Evolutionary conservation across 2,113 vertebrate species (phyloP).

Genomic region (Colistium nudipinnis): DNA sequence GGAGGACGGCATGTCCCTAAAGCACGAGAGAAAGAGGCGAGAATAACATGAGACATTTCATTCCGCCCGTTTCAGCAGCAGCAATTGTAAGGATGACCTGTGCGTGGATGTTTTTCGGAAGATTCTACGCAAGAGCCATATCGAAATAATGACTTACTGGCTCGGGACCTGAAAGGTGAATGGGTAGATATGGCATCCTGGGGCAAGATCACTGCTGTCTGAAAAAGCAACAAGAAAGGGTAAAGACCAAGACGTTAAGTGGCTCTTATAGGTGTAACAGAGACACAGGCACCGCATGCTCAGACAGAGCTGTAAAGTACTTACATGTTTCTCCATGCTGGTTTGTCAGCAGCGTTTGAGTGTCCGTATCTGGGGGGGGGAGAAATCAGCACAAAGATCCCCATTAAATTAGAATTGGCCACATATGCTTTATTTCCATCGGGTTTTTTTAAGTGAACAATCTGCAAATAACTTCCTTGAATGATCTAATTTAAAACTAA

Average conservation of each 20-base stretch:
- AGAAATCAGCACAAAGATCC: not conserved
- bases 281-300: no score
- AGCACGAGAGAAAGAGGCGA: not conserved
- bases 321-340: constrained; percentile 54
- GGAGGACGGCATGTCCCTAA: constrained; percentile 72
- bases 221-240: constrained; percentile 20
- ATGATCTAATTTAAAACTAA: no score
- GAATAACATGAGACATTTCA: not conserved
- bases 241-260: not conserved
- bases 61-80: no score
- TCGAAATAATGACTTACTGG: constrained; percentile 60
- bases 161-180: constrained; percentile 78
- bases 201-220: constrained; percentile 64
- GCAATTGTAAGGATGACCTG: no score
- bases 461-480: not conserved
- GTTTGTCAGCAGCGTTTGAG: constrained; percentile 19
- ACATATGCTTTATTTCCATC: no score
- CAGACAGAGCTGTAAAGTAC: constrained; percentile 13
- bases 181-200: constrained; percentile 75
- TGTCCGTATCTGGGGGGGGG: constrained; percentile 19
- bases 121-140: not conserved
- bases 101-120: not conserved
- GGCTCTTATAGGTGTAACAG: no score
- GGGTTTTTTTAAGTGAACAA: not conserved
- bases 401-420: not conserved